phyloP scores from a whole-genome alignment of 2,113 vertebrate genomes.

The Poecile atricapillus region DNA sequence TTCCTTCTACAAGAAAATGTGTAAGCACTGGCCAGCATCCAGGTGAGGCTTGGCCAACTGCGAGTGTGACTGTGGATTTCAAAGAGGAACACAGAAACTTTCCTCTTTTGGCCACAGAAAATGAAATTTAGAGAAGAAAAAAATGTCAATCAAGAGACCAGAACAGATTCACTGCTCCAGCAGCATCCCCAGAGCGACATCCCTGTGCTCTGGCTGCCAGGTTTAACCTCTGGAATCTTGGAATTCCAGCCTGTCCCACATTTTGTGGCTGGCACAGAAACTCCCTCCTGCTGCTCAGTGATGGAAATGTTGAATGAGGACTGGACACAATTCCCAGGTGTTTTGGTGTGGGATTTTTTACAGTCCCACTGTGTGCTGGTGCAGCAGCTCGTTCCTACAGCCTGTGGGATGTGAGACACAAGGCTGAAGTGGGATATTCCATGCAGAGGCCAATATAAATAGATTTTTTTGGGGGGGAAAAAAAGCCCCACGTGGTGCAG shows the following conservation, averaged over 20 bases:
- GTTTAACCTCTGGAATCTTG: background rate
- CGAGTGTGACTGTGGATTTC: background rate
- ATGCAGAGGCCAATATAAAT: conserved; percentile 46
- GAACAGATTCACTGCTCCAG: background rate
- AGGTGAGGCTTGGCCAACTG: conserved; percentile 13
- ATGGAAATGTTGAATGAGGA: background rate
- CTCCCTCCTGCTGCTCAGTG: background rate
- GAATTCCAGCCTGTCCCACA: background rate
- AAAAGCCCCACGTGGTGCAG: background rate
- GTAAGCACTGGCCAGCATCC: conserved; percentile 17
- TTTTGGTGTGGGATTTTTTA: background rate
- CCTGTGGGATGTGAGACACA: background rate
- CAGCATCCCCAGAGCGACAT: background rate
- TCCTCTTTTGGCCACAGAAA: background rate
- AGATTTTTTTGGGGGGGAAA: background rate
- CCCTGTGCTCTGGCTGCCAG: background rate
- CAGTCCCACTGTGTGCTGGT: background rate
- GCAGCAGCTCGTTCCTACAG: background rate
- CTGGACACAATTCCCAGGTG: background rate
- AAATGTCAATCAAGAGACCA: background rate
- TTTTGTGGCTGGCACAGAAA: background rate
- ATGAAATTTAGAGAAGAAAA: background rate
- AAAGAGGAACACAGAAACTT: background rate
- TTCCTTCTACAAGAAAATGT: background rate
- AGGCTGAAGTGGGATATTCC: conserved; percentile 22